Evolutionary conservation across 1,140 invertebrate genomes (phyloP).

Genomic region (Drosophila cardini): DNA sequence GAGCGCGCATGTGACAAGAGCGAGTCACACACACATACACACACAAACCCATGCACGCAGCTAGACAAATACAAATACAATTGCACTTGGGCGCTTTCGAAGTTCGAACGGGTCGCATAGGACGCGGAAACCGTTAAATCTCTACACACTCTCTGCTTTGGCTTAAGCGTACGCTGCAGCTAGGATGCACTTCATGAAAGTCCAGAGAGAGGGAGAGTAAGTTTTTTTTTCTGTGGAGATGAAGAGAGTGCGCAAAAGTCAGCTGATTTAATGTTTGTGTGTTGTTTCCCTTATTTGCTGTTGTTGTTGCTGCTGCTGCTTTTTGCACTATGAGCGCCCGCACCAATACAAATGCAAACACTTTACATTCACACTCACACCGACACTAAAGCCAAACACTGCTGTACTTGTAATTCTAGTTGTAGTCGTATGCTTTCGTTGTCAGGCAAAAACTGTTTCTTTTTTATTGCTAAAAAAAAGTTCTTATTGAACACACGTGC

Average conservation of each 20-base stretch:
- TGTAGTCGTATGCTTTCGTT: constrained; percentile 23
- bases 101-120: constrained; percentile 46
- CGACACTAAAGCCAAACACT: constrained; percentile 7
- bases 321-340: constrained; percentile 49
- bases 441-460: constrained; percentile 33
- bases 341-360: constrained; percentile 28
- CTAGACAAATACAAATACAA: constrained; percentile 23
- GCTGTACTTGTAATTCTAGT: constrained; percentile 18
- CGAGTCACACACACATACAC: constrained; percentile 25
- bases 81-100: constrained; percentile 39
- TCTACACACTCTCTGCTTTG: constrained; percentile 31
- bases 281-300: constrained; percentile 21
- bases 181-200: constrained; percentile 41
- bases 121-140: constrained; percentile 48
- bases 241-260: constrained; percentile 51
- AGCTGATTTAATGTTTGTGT: constrained; percentile 49
- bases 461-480: constrained; percentile 27
- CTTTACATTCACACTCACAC: constrained; percentile 10
- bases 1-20: constrained; percentile 65
- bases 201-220: constrained; percentile 15
- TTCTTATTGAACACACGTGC: constrained; percentile 50
- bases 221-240: constrained; percentile 2
- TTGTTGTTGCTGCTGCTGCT: constrained; percentile 28
- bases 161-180: constrained; percentile 39
- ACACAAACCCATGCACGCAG: constrained; percentile 7